A percentile compares a stretch with the other conserved stretches of the same genome.
phyloP scores from a whole-genome alignment of 2,888 invertebrate species.

The Spisula subtruncata region DNA sequence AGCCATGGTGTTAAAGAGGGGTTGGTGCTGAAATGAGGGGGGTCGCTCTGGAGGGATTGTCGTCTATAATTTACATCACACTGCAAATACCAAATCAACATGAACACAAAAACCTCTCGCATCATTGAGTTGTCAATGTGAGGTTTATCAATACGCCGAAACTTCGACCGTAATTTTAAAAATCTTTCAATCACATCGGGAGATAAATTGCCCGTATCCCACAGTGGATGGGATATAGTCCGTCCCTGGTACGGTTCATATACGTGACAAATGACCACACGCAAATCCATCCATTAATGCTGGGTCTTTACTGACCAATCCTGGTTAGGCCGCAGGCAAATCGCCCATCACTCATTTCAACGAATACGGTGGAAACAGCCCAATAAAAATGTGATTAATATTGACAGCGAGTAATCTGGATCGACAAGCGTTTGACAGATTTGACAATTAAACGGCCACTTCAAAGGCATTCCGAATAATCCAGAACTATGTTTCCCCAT shows the following conservation, averaged over 20 bases:
- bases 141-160: neutral
- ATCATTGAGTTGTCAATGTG: neutral
- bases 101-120: neutral
- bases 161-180: neutral
- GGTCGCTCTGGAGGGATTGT: too few relatives aligned
- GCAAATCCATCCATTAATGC: conserved; percentile 23
- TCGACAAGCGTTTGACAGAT: conserved; percentile 74
- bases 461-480: conserved; percentile 75
- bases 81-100: too few relatives aligned
- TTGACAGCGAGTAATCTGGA: conserved; percentile 74
- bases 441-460: conserved; percentile 73
- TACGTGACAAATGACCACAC: conserved; percentile 56
- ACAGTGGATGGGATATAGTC: neutral
- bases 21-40: too few relatives aligned
- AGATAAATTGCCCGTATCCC: neutral
- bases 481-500: conserved; percentile 65
- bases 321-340: conserved; percentile 37
- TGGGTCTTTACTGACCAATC: conserved; percentile 50
- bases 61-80: too few relatives aligned
- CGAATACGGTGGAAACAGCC: conserved; percentile 57
- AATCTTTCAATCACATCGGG: neutral
- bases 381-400: conserved; percentile 73
- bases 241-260: conserved; percentile 7
- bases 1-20: too few relatives aligned
- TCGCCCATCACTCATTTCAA: conserved; percentile 61